Percentiles rank a stretch among this genome's conserved stretches.
Evolutionary conservation across 2,113 vertebrate genomes (phyloP).

Genomic region (Python bivittatus): DNA sequence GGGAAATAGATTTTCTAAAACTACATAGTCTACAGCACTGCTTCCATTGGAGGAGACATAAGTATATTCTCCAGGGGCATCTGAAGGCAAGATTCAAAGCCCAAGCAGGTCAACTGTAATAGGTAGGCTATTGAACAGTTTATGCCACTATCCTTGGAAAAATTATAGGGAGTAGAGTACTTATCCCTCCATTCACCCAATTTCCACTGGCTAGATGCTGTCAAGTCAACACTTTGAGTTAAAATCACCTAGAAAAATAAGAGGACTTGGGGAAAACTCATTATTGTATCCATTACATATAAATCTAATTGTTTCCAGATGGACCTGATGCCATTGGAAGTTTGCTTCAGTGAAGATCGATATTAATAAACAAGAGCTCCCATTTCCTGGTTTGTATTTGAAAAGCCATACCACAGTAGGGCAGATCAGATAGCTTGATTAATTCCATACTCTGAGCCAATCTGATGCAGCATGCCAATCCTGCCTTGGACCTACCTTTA

Average conservation of each 20-base stretch:
- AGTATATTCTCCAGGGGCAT: background rate
- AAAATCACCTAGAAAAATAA: background rate
- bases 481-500: background rate
- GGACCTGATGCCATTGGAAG: background rate
- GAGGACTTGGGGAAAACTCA: background rate
- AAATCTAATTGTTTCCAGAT: background rate
- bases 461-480: background rate
- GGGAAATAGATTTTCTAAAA: background rate
- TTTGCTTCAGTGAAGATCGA: background rate
- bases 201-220: too few species aligned
- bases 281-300: background rate
- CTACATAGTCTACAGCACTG: background rate
- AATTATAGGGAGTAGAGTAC: too few species aligned
- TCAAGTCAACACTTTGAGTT: too few species aligned
- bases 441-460: background rate
- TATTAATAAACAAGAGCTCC: background rate
- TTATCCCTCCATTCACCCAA: too few species aligned
- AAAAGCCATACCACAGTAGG: background rate
- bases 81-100: background rate
- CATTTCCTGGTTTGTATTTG: background rate
- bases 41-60: background rate
- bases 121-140: background rate
- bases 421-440: background rate
- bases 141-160: background rate
- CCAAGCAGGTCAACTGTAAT: background rate